A percentile compares a stretch with the other conserved stretches of the same genome.
These are phyloP conservation scores for Myiothlypis coronata DNA, from an alignment of 2,797 vertebrate species.

Conservation along the genomic window DNA sequence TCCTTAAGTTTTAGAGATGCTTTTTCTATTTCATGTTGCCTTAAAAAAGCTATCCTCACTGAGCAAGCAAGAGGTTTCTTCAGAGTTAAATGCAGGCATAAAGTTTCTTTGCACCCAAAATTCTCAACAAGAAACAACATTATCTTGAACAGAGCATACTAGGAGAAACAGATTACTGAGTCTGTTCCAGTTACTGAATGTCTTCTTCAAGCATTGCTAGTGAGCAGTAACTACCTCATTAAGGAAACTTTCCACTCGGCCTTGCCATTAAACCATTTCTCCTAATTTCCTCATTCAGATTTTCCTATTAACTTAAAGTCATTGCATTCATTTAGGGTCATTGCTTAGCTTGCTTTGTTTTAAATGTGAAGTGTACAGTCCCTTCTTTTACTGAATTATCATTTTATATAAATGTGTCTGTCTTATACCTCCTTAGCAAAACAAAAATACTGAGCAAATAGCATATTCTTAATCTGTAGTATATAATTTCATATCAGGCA, in stretches of 20 bases:
- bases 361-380: background rate
- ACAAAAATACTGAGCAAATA: background rate
- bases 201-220: background rate
- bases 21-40: background rate
- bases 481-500: background rate
- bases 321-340: constrained; percentile 6
- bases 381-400: background rate
- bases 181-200: constrained; percentile 13
- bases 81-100: background rate
- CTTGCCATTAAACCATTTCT: constrained; percentile 12
- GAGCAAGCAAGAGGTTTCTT: background rate
- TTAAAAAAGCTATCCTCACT: background rate
- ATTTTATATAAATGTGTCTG: background rate
- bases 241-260: background rate
- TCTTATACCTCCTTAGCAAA: background rate
- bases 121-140: background rate
- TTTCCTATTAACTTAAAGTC: constrained; percentile 19
- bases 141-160: background rate
- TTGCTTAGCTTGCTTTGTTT: constrained; percentile 24
- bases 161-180: constrained; percentile 7
- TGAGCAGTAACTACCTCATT: constrained; percentile 35
- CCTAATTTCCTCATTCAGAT: constrained; percentile 33
- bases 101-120: background rate
- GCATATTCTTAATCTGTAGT: background rate
- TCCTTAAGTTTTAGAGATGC: background rate